phyloP scores from a whole-genome alignment of 2,797 vertebrate genomes.

The Gymnopithys bicolor region DNA sequence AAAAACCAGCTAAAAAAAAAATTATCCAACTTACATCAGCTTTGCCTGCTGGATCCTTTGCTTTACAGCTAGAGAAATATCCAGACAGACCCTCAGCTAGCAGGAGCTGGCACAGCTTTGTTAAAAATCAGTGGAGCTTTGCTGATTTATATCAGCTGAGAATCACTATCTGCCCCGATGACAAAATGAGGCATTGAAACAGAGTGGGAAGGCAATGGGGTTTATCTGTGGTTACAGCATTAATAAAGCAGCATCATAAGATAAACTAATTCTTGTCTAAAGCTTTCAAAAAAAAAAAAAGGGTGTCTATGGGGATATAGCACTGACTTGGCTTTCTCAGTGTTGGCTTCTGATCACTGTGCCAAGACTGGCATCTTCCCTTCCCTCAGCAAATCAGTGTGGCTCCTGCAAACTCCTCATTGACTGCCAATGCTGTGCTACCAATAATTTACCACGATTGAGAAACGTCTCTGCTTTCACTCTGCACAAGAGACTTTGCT shows the following conservation, averaged over 20 bases:
- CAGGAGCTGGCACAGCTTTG: constrained; percentile 67
- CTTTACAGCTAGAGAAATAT: constrained; percentile 42
- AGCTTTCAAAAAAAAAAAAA: neutral
- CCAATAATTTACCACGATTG: constrained; percentile 37
- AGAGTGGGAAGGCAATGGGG: constrained; percentile 44
- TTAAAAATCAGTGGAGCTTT: constrained; percentile 73
- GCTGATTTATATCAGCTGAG: constrained; percentile 70
- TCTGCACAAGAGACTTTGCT: constrained; percentile 19
- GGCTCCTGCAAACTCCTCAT: constrained; percentile 43
- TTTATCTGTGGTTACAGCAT: constrained; percentile 51
- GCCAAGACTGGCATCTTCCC: constrained; percentile 33
- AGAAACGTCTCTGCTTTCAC: constrained; percentile 20
- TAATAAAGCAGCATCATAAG: constrained; percentile 44
- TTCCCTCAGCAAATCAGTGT: constrained; percentile 35
- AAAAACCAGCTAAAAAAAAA: constrained; percentile 32
- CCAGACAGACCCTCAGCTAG: constrained; percentile 60
- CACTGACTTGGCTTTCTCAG: neutral
- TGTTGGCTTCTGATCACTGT: neutral
- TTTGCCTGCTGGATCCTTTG: constrained; percentile 43
- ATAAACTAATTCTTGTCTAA: constrained; percentile 53
- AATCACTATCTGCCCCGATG: constrained; percentile 64
- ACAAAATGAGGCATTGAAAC: constrained; percentile 62
- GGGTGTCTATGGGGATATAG: neutral
- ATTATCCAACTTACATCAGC: constrained; percentile 37
- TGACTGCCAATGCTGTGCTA: constrained; percentile 27